These are phyloP conservation scores for Hypanus sabinus DNA, from an alignment of 2,113 vertebrate species.

Conservation along the genomic window DNA sequence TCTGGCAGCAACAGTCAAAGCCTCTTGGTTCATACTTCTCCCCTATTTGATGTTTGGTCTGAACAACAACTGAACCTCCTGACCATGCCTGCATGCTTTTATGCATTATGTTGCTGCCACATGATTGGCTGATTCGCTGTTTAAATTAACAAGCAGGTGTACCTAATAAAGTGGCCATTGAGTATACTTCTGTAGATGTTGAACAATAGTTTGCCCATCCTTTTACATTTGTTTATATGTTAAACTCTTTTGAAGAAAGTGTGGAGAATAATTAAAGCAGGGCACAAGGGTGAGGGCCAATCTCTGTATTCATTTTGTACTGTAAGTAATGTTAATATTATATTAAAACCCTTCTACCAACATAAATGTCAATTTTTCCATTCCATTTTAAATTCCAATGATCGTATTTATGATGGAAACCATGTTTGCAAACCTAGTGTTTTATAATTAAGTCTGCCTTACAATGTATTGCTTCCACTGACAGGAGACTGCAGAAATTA, in stretches of 20 bases:
- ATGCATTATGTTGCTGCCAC: too few species aligned
- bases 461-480: not conserved
- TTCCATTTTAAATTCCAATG: not conserved
- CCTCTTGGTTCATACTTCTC: too few species aligned
- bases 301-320: not conserved
- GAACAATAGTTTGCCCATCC: not conserved
- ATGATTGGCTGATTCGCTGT: too few species aligned
- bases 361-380: not conserved
- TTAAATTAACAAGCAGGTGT: too few species aligned
- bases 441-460: not conserved
- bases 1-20: too few species aligned
- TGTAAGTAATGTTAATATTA: not conserved
- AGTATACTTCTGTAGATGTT: not conserved
- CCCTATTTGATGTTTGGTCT: too few species aligned
- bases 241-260: not conserved
- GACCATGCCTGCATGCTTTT: too few species aligned
- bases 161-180: too few species aligned
- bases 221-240: not conserved
- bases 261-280: not conserved
- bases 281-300: not conserved
- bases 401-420: not conserved
- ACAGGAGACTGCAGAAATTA: not conserved
- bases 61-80: too few species aligned
- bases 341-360: not conserved
- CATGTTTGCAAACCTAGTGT: not conserved